phyloP scores from a whole-genome alignment of 2,888 invertebrate genomes.

The Salticus scenicus region DNA sequence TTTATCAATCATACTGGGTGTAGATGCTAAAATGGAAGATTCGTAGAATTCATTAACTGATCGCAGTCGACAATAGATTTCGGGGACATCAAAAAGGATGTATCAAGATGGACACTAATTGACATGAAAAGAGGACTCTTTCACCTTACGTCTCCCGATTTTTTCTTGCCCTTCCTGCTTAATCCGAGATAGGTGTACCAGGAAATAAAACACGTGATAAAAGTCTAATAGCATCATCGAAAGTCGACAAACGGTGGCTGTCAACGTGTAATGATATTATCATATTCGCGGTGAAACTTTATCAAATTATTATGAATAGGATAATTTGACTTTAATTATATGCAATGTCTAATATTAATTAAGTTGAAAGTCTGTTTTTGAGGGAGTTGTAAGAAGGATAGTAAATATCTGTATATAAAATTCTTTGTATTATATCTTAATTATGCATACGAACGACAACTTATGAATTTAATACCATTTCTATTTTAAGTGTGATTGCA shows the following conservation, averaged over 20 bases:
- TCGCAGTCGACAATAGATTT: slow-evolving; percentile 39
- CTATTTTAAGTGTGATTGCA: too few relatives aligned
- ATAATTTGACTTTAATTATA: background rate
- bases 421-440: too few relatives aligned
- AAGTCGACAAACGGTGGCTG: slow-evolving; percentile 6
- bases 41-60: slow-evolving; percentile 42
- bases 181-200: slow-evolving; percentile 4
- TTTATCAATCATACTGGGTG: slow-evolving; percentile 53
- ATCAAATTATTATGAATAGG: background rate
- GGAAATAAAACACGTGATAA: slow-evolving; percentile 1
- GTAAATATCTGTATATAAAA: too few relatives aligned
- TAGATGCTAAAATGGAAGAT: slow-evolving; percentile 30
- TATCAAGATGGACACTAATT: slow-evolving; percentile 8
- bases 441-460: too few relatives aligned
- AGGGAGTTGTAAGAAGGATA: too few relatives aligned
- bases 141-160: slow-evolving; percentile 1
- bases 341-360: background rate
- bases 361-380: background rate
- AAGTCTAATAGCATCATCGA: background rate
- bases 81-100: slow-evolving; percentile 36
- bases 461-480: too few relatives aligned
- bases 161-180: background rate
- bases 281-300: background rate
- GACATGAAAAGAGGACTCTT: slow-evolving; percentile 7
- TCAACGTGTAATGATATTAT: background rate